These are phyloP conservation scores for Peromyscus melanophrys DNA, from an alignment of 2,797 vertebrate genomes.

Conservation along the genomic window DNA sequence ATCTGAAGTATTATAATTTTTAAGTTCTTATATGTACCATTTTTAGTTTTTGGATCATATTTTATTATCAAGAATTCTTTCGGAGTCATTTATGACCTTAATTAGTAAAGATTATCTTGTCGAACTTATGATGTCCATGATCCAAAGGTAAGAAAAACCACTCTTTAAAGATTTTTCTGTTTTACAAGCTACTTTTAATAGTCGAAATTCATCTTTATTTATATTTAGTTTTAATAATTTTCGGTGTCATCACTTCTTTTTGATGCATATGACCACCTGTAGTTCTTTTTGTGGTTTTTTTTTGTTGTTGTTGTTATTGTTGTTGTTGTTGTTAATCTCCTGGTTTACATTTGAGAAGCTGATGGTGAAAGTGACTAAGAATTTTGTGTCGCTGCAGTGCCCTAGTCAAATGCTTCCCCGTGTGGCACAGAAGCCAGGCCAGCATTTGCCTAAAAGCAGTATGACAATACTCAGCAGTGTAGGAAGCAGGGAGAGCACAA, in stretches of 20 bases:
- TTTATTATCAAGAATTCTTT: conserved; percentile 51
- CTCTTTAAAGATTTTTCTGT: conserved; percentile 52
- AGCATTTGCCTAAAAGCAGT: conserved; percentile 18
- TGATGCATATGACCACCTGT: not conserved
- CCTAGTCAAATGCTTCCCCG: not conserved
- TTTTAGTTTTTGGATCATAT: not conserved
- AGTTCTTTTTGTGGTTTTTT: conserved; percentile 22
- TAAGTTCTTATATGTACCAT: not conserved
- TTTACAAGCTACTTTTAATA: conserved; percentile 36
- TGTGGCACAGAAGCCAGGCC: not conserved
- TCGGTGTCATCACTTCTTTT: not conserved
- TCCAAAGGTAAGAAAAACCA: conserved; percentile 92
- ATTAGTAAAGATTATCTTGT: conserved; percentile 93
- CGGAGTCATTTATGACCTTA: conserved; percentile 89
- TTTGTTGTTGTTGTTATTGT: conserved; percentile 8
- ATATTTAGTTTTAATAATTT: conserved; percentile 65
- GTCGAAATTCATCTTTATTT: conserved; percentile 11
- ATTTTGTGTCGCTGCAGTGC: not conserved
- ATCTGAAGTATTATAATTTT: conserved; percentile 12
- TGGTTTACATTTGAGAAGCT: conserved; percentile 34
- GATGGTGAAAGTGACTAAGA: not conserved
- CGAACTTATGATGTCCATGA: conserved; percentile 95
- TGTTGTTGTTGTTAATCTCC: not conserved
- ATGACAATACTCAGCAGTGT: conserved; percentile 15
- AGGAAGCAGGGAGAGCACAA: not conserved